phyloP scores from a whole-genome alignment of 2,888 invertebrate species.

The Pristionchus japonicus region DNA sequence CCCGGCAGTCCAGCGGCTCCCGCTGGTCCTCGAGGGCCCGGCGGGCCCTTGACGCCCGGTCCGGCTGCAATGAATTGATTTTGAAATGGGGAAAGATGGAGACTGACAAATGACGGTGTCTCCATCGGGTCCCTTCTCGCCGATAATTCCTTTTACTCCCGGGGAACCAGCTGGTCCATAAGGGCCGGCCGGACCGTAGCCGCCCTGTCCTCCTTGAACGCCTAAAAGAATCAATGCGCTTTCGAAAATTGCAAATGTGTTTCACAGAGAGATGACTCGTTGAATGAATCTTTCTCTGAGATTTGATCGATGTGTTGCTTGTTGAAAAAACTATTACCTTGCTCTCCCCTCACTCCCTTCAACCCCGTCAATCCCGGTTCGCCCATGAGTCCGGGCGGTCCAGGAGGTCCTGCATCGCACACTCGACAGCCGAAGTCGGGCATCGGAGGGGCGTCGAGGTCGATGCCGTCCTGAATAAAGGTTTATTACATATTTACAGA shows the following conservation, averaged over 20 bases:
- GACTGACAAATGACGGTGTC: constrained; percentile 3
- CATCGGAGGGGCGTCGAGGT: constrained; percentile 4
- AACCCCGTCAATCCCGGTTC: neutral
- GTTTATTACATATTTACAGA: neutral
- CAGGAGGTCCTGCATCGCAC: constrained; percentile 21
- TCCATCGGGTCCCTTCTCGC: neutral
- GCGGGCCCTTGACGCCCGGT: constrained; percentile 26
- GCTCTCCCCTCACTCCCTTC: neutral
- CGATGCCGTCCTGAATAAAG: constrained; percentile 2
- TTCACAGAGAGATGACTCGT: no score
- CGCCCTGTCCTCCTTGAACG: neutral
- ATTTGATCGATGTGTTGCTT: no score
- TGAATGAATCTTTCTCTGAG: no score
- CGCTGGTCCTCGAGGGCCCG: constrained; percentile 21
- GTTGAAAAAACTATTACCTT: neutral
- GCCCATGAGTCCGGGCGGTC: constrained; percentile 11
- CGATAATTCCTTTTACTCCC: neutral
- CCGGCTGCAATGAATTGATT: neutral
- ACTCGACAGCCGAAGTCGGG: constrained; percentile 1
- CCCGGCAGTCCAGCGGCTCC: neutral
- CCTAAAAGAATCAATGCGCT: neutral
- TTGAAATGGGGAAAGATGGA: no score
- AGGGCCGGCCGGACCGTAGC: neutral
- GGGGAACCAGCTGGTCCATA: neutral
- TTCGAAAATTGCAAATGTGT: no score